Base-by-base conservation (phyloP, 2,797 vertebrate genomes). In the Premnoplex brunnescens region DNA sequence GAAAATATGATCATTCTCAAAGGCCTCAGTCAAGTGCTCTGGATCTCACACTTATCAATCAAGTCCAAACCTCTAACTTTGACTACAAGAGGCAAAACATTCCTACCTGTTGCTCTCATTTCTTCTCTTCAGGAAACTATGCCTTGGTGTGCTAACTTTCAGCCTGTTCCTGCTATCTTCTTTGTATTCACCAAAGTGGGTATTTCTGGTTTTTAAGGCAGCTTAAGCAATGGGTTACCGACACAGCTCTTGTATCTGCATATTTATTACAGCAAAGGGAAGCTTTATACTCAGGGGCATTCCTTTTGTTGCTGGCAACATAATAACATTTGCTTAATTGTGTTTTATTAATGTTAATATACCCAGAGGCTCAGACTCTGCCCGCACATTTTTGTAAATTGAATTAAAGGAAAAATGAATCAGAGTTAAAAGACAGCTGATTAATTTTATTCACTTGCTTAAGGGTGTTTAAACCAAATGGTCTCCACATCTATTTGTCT, bases 311-410 rank as follows among this genome's bases (percentile, higher is more conserved):
- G 66, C 92, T 96, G 82, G 89, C 83, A 94, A 93, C 80, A 88
- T 85, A 91, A 96, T 88, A 96, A 89, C 74, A 72, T 92, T 96
- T 90, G 69, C 91, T 94, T 96, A 96, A 96, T 96, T 95, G 91
- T 95, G 84, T 95, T 97, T 97, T 96, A 95, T 96, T 95, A 96
- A 95, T 84, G 91, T 44, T 96, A 97, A 95, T 93, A 81, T 74
- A 91, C 89, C 93, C 93, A 91, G 71, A 71, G 95, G 96, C 95
- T 94, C 84, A 93, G 78, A 21, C 69, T 85, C 88, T 83, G 75
- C 93, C 91, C 0, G 23, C 32, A 63, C 85, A 83, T 56, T 96
- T 95, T 93, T 76, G 85, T 73, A 96, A 93, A 97, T 93, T 94
- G 91, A 96, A 94, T 94, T 96, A 96, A 91, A 88, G 78, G 72